Evolutionary conservation across 2,797 vertebrate genomes (phyloP).

Genomic region (Rostrhamus sociabilis): DNA sequence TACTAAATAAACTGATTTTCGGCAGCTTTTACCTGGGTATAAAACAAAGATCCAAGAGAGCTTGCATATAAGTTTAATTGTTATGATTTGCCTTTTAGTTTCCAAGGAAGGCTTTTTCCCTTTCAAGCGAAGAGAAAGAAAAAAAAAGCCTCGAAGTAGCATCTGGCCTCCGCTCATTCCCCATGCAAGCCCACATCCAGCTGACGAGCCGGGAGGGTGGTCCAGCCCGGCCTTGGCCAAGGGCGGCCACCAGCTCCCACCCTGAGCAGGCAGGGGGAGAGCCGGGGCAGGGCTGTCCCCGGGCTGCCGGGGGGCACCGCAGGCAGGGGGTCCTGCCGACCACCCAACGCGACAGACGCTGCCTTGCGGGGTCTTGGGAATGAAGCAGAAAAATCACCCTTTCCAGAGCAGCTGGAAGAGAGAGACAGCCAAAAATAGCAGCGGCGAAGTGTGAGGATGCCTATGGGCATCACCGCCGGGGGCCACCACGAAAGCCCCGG

Average conservation of each 20-base stretch:
- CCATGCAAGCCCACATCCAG: too few species aligned
- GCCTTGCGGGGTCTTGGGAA: not conserved
- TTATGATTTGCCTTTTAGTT: not conserved
- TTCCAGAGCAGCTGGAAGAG: not conserved
- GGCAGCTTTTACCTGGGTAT: not conserved
- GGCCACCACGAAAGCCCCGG: accelerated
- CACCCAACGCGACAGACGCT: accelerated
- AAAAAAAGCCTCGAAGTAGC: not conserved
- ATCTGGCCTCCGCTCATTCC: not conserved
- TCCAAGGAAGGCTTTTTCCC: not conserved
- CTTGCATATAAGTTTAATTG: not conserved
- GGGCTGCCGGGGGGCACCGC: not conserved
- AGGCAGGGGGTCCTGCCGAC: not conserved
- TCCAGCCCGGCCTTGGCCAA: not conserved
- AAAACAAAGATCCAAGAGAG: not conserved
- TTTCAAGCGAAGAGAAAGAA: not conserved
- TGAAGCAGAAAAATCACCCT: not conserved
- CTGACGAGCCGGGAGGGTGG: too few species aligned
- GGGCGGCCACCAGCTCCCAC: too few species aligned
- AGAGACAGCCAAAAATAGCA: accelerated
- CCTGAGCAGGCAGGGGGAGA: not conserved
- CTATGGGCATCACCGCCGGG: accelerated
- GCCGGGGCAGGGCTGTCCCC: not conserved
- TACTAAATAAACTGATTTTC: not conserved
- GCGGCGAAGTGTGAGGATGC: accelerated